Evolutionary conservation across 2,888 invertebrate genomes (phyloP), one percentile per base, ranked within the genome.

Genomic region (Merodon equestris): DNA sequence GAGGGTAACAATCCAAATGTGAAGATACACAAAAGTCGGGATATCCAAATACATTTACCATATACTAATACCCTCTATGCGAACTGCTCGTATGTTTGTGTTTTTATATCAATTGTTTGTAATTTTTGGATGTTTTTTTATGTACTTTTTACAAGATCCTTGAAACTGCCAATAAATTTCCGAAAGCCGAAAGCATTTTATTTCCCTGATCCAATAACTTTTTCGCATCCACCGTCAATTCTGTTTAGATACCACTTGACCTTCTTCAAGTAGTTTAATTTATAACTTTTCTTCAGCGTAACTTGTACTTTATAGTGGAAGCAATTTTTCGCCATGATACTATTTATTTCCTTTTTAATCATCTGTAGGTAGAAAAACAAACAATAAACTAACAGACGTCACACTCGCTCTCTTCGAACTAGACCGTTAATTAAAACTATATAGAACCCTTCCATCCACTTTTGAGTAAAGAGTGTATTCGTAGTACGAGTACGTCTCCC

Each of bases 361-460:
- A 27, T 4, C 27, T 7, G 27, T 27, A 27, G 7, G 7, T 27
- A 4, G 27, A 27, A 27, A 27, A 27, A 27, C 27, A 27, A 27
- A 27, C 27, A 27, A 2, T 27, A 27, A 27, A 7, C 27, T 27
- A 27, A 27, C 3, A 27, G 27, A 7, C 27, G 27, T 27, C 56
- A 56, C 36, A 42, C 10, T 13, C 47, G 60, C 47, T 70, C 45
- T 51, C 54, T 54, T 34, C 18, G 3, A 27, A 7, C 27, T 27
- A 27, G 19, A 15, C 13, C 51, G 10, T 34, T 72, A 72, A 72
- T 72, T 72, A 64, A 64, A 72, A 64, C 51, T 72, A 64, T 64
- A 72, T 57, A 57, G 27, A 27, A 27, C 7, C 27, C 27, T 27
- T 7, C 7, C 27, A 4, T 27, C 27, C 27, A 27, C 3, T 7